phyloP scores from a whole-genome alignment of 2,113 vertebrate genomes.

The Lasiurus cinereus region DNA sequence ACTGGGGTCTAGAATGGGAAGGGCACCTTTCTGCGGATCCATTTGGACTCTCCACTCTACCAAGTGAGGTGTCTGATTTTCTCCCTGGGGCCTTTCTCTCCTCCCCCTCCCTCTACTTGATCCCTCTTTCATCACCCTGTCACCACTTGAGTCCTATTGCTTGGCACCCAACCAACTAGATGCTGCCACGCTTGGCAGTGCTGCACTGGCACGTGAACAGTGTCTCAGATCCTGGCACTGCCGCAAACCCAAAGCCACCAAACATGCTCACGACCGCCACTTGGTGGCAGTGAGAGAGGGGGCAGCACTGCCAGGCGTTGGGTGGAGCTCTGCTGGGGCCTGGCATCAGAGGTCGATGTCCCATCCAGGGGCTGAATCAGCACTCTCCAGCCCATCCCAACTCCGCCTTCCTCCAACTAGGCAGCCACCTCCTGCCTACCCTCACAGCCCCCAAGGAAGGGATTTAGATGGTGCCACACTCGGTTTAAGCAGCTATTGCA shows the following conservation, averaged over 20 bases:
- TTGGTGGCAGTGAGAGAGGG: constrained; percentile 62
- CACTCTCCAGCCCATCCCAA: not conserved
- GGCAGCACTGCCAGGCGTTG: not conserved
- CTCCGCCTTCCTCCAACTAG: not conserved
- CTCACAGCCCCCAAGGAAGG: not conserved
- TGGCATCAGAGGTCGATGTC: not conserved
- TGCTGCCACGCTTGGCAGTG: constrained; percentile 70
- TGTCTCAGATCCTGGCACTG: constrained; percentile 75
- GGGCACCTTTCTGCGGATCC: not conserved
- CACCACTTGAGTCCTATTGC: constrained; percentile 72
- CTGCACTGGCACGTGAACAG: constrained; percentile 73
- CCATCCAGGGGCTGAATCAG: not conserved
- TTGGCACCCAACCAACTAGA: constrained; percentile 82
- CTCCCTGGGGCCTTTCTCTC: constrained; percentile 33
- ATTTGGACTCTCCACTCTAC: constrained; percentile 64
- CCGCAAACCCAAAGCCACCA: constrained; percentile 65
- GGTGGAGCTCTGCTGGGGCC: constrained; percentile 12
- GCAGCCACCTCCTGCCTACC: not conserved
- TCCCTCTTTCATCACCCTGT: constrained; percentile 54
- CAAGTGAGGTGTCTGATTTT: constrained; percentile 74
- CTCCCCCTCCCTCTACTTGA: not conserved
- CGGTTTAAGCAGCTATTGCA: not conserved
- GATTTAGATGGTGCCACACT: not conserved
- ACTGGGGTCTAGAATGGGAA: constrained; percentile 27
- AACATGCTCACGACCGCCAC: constrained; percentile 58